Evolutionary conservation across 2,113 vertebrate genomes (phyloP).

Genomic region (Anhinga rufa): DNA sequence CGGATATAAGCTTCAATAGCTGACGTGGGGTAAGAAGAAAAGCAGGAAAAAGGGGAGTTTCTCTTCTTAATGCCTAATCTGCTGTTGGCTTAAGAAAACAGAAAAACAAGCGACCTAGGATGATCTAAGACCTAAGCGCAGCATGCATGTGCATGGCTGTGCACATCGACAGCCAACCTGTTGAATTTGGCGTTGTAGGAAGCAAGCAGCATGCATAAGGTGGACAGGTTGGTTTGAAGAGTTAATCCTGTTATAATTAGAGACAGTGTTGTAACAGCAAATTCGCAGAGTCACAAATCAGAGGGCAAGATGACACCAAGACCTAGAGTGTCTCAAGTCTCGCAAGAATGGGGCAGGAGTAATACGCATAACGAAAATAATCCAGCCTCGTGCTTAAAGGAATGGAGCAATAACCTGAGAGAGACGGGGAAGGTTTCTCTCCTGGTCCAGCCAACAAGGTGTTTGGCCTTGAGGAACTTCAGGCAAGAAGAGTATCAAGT

Average conservation of each 20-base stretch:
- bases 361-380: background rate
- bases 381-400: background rate
- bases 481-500: background rate
- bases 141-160: background rate
- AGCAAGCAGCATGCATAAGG: background rate
- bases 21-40: background rate
- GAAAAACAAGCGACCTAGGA: background rate
- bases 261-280: background rate
- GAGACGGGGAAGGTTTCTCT: background rate
- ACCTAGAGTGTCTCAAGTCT: background rate
- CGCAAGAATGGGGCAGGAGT: background rate
- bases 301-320: background rate
- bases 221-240: background rate
- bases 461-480: background rate
- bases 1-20: background rate
- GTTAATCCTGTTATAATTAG: background rate
- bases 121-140: background rate
- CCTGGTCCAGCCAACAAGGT: background rate
- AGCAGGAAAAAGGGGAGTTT: background rate
- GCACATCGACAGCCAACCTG: background rate
- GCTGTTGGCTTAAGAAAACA: background rate
- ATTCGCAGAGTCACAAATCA: background rate
- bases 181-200: accelerated
- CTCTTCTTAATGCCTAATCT: background rate
- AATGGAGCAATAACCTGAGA: background rate